Base-by-base conservation (phyloP, 2,888 invertebrate genomes). In the Dolichomitus sp. region DNA sequence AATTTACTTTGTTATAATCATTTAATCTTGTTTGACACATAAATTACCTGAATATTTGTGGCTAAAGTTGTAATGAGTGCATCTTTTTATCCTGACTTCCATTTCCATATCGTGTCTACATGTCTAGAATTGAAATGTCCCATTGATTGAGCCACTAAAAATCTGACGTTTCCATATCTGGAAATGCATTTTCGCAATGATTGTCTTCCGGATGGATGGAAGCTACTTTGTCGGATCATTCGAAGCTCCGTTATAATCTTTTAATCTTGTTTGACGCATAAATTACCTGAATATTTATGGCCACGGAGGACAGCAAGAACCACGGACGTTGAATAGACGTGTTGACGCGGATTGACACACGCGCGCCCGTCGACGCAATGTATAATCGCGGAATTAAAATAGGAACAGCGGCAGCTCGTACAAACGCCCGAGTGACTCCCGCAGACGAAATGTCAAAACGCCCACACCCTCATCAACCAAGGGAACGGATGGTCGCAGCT, bases 301-400 rank as follows among this genome's bases (percentile, higher is more conserved):
- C 72, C 23, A 33, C 66, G 50, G 65, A 66, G 69, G 75, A 77
- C 75, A 54, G 14, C 30, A 23, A 63, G 52, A 42, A 2, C n/a
- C 65, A 27, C 65, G 45, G n/a, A 45, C 63, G 30, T 23, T 40
- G 40, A 59, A 59, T 68, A 30, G 68, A 75, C 76, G 76, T 57
- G 74, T 66, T 59, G 75, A 75, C 66, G 72, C 70, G 72, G 72
- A 83, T 83, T 85, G 80, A 83, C 80, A 72, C 81, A 81, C 79
- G 78, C 79, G 52, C 81, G 78, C 59, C 68, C 50, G 57, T 65
- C 81, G 74, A 65, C 82, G 85, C 87, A 80, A 87, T 85, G 87
- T 85, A 81, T 81, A 84, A 87, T 86, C 82, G 80, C 83, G 81
- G 84, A 88, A 86, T 86, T 83, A 85, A 85, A 88, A 87, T 88